A percentile compares a stretch with the other conserved stretches of the same genome.
These are phyloP conservation scores for Erynnis tages DNA, from an alignment of 2,888 invertebrate genomes.

Conservation along the genomic window DNA sequence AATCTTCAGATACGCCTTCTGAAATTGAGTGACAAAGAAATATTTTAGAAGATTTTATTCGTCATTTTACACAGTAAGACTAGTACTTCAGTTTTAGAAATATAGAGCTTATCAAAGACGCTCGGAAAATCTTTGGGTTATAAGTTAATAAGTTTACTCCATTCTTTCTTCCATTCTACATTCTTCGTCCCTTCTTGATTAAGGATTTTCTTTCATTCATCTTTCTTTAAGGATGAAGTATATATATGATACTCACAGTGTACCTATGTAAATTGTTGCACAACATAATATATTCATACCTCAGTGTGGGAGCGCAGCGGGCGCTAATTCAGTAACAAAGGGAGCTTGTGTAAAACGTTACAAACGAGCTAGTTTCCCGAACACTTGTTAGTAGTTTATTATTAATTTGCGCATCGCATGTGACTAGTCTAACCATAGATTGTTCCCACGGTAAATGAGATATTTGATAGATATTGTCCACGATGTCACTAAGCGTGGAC, in stretches of 20 bases:
- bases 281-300: not conserved
- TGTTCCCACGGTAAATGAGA: slow-evolving; percentile 5
- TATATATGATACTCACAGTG: too few relatives aligned
- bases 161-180: too few relatives aligned
- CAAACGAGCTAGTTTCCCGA: slow-evolving; percentile 51
- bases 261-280: slow-evolving; percentile 2
- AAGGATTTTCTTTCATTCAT: too few relatives aligned
- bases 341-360: slow-evolving; percentile 41
- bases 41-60: not conserved
- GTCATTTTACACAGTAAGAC: not conserved
- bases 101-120: too few relatives aligned
- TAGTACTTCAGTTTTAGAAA: too few relatives aligned
- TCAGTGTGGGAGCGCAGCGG: slow-evolving; percentile 7
- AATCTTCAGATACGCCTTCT: not conserved
- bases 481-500: too few relatives aligned
- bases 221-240: too few relatives aligned
- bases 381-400: slow-evolving; percentile 52
- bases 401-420: slow-evolving; percentile 48
- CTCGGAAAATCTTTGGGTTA: too few relatives aligned
- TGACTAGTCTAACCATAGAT: not conserved
- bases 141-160: too few relatives aligned
- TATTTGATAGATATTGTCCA: too few relatives aligned
- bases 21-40: not conserved
- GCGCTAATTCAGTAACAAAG: slow-evolving; percentile 62
- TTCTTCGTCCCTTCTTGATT: too few relatives aligned